These are phyloP conservation scores for Notechis scutatus DNA, from an alignment of 2,113 vertebrate species.

Conservation along the genomic window DNA sequence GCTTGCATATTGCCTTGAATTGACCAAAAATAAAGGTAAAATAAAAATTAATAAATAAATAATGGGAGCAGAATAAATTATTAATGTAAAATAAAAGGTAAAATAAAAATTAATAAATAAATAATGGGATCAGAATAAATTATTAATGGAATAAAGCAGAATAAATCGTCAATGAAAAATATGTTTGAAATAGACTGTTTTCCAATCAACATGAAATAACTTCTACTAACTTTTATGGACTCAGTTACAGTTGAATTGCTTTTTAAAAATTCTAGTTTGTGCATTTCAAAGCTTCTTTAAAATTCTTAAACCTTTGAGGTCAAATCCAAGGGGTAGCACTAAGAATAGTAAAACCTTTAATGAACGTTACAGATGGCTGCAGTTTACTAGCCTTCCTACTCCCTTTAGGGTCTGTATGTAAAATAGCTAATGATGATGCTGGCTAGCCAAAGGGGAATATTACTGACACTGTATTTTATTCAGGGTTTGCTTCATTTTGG, in stretches of 20 bases:
- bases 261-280: neutral
- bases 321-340: neutral
- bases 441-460: neutral
- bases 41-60: neutral
- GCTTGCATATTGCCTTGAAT: neutral
- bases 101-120: neutral
- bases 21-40: neutral
- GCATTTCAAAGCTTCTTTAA: neutral
- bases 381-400: neutral
- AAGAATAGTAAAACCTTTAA: neutral
- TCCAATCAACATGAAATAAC: neutral
- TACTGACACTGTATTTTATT: neutral
- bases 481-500: neutral
- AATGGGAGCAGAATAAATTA: neutral
- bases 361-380: neutral
- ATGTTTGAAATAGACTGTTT: neutral
- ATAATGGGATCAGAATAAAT: neutral
- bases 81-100: neutral
- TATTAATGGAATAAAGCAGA: neutral
- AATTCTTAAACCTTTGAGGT: neutral
- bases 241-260: neutral
- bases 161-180: neutral
- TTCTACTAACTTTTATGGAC: neutral
- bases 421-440: neutral
- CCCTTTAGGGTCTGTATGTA: neutral